Evolutionary conservation across 2,113 vertebrate genomes (phyloP), one percentile per base, ranked within the genome.

Genomic region (Clarias gariepinus): DNA sequence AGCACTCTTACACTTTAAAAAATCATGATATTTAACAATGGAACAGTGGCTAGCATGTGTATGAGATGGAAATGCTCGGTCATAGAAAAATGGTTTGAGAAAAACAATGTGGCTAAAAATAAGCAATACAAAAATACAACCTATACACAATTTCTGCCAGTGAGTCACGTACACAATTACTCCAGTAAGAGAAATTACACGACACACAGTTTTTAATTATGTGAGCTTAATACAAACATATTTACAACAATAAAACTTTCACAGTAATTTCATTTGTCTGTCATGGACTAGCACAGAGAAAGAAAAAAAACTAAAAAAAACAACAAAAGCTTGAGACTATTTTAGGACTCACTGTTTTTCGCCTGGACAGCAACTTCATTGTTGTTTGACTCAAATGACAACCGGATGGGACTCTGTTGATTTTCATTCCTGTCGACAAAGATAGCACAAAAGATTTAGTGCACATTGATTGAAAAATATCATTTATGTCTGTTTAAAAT

Each of bases 371-470:
- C 73, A 52, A 87, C 85, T 88, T 41, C 87, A 83, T 95, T 94
- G 85, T 95, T 95, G 89, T 95, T 95, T 0, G 91, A 89, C 85
- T 95, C 93, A 18, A 68, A 55, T 21, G 91, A 87, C 15, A 88
- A 57, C 82, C 90, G 89, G 77, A 89, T 90, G 55, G 79, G n/a
- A 69, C 25, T 77, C 33, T 82, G 63, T 36, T 88, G 19, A 81
- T 87, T 92, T 23, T 92, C 91, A n/a, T 92, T 93, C 81, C 93
- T 94, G 90, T 30, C 64, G 41, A 84, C 33, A 82, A 23, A n/a
- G 55, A 86, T 1, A 83, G 12, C 84, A 23, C 33, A 55, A 3
- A 69, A 19, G 10, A 41, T 68, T 52, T 16, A 61, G 78, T 36
- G 33, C 33, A 36, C 33, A 36, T 36, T n/a, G n/a, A n/a, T n/a